Percentiles rank a stretch among this genome's conserved stretches.
phyloP scores from a whole-genome alignment of 2,888 invertebrate species.

The Dynastes grantii region DNA sequence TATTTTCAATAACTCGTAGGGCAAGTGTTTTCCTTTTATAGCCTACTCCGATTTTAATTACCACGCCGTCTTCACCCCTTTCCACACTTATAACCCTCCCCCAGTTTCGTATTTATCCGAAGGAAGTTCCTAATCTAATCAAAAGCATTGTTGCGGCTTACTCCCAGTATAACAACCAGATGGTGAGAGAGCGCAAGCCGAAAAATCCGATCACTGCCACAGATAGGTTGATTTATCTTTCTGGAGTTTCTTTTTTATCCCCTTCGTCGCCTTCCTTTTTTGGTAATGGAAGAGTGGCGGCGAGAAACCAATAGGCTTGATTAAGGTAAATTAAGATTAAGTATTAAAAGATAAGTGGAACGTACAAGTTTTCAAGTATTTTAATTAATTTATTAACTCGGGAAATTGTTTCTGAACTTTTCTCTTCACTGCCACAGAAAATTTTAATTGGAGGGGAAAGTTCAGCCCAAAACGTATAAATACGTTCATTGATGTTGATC shows the following conservation, averaged over 20 bases:
- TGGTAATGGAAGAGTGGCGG: conserved; percentile 11
- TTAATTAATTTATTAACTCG: conserved; percentile 54
- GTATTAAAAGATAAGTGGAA: conserved; percentile 53
- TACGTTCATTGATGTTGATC: neutral
- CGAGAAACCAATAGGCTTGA: conserved; percentile 37
- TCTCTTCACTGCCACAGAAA: neutral
- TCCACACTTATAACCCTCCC: too few relatives aligned
- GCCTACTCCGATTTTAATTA: neutral
- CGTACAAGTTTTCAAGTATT: conserved; percentile 53
- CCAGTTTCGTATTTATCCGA: too few relatives aligned
- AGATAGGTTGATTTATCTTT: conserved; percentile 39
- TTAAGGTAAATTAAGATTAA: conserved; percentile 53
- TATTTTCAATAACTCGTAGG: neutral
- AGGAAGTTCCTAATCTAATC: conserved; percentile 13
- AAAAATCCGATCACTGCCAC: conserved; percentile 28
- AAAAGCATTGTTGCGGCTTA: neutral
- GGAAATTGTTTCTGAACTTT: conserved; percentile 40
- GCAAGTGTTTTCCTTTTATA: neutral
- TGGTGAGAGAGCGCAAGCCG: neutral
- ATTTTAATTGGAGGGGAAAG: conserved; percentile 46
- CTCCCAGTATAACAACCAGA: neutral
- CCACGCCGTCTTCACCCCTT: too few relatives aligned
- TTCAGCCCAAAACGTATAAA: conserved; percentile 19
- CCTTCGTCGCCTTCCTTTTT: neutral
- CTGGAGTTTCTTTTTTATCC: conserved; percentile 4